Evolutionary conservation across 1,140 invertebrate species (phyloP), one percentile per base, ranked within the genome.

Genomic region (Magallana angulata): DNA sequence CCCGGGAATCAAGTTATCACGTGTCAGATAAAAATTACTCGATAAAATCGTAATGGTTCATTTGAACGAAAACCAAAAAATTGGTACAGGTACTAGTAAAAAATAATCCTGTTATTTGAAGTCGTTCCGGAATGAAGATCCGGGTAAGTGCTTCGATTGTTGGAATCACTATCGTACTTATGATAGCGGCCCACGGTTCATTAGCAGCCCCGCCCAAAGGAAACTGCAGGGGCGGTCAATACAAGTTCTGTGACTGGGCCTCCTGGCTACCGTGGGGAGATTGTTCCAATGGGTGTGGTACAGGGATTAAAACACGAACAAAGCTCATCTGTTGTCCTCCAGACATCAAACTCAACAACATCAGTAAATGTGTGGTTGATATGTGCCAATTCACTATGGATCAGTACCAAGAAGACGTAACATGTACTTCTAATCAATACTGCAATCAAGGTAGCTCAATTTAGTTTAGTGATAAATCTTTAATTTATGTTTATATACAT

Each of bases 351-450:
- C 14, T 24, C 5, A 68, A 24, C 64, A 68, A 68, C 64, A 68
- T 68, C 64, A 68, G n/a, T 24, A 68, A 68, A 24, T 68, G 64
- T 18, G 64, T 68, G 64, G 64, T 68, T n/a, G 64, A 68, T 24
- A 9, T 68, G 4, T 68, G 64, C 18, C n/a, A 68, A 5, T 68
- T 68, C 18, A 18, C 64, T 0, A 68, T 68, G 64, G 4, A n/a
- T 7, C 64, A 68, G 6, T 68, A 68, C 18, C n/a, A 18, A 18
- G 16, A 68, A 9, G n/a, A 68, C 18, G n/a, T 5, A n/a, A 68
- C 16, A 6, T 68, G 64, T 68, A 68, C 64, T 18, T 68, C 64
- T 68, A 68, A 4, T 0, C n/a, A 24, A 18, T 9, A 68, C n/a
- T 68, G 64, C n/a, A 8, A n/a, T 18, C n/a, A 6, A 68, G 64